Conservation (phyloP, 2,888 invertebrate genomes). For the Danaus chrysippus region DNA sequence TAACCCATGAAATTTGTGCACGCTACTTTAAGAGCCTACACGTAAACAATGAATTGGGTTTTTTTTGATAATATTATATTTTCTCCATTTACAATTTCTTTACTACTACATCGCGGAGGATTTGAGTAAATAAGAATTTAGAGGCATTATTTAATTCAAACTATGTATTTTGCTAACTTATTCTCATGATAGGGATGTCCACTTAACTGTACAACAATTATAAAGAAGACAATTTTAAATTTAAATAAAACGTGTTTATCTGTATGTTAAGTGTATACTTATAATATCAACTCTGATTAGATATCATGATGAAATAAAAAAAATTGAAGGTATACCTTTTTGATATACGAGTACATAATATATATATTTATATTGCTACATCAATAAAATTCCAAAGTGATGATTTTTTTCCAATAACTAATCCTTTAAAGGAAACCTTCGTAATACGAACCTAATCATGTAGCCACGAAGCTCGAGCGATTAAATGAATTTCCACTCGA, state of each 20-base stretch:
- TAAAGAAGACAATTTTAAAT: background rate
- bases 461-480: too few species aligned
- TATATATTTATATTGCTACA: background rate
- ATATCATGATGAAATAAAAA: too few species aligned
- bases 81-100: background rate
- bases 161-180: conserved; percentile 33
- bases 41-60: conserved; percentile 30
- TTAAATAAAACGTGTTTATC: too few species aligned
- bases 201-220: conserved; percentile 2
- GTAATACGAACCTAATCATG: conserved; percentile 23
- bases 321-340: too few species aligned
- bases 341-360: too few species aligned
- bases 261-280: too few species aligned
- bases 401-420: conserved; percentile 4
- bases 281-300: too few species aligned
- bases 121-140: too few species aligned
- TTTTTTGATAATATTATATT: background rate
- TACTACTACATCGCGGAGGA: too few species aligned
- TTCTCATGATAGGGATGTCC: conserved; percentile 29
- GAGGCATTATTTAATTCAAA: too few species aligned
- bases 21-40: too few species aligned
- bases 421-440: conserved; percentile 12
- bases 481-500: too few species aligned
- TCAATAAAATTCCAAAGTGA: conserved; percentile 2
- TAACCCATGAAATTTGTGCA: conserved; percentile 53